phyloP scores from a whole-genome alignment of 1,140 invertebrate genomes.

The Drosophila nigromelanica region DNA sequence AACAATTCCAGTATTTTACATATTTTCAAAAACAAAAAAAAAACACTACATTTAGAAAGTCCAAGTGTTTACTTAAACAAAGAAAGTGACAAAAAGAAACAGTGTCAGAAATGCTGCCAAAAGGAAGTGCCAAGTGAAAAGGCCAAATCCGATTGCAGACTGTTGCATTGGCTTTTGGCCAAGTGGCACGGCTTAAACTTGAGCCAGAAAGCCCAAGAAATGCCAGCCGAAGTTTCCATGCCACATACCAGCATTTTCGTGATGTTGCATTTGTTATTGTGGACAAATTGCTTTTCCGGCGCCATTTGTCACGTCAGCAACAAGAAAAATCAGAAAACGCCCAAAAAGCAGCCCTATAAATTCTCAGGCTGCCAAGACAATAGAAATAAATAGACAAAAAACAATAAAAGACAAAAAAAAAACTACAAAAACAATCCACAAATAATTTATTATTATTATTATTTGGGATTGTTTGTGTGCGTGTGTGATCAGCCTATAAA shows the following conservation, averaged over 20 bases:
- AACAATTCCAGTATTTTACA: too few species aligned
- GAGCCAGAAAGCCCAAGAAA: conserved; percentile 28
- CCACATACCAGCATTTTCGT: conserved; percentile 27
- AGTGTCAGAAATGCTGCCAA: not conserved
- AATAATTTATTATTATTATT: conserved; percentile 63
- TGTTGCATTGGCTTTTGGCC: conserved; percentile 14
- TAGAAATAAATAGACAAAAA: not conserved
- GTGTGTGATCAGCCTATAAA: conserved; percentile 56
- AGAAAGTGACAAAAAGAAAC: conserved; percentile 10
- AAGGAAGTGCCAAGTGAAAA: conserved; percentile 12
- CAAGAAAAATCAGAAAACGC: not conserved
- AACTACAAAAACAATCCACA: conserved; percentile 32
- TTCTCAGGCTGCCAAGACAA: conserved; percentile 27
- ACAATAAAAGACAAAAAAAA: conserved; percentile 19
- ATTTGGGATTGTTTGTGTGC: conserved; percentile 7
- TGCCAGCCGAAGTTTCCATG: conserved; percentile 4
- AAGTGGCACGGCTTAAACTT: conserved; percentile 22
- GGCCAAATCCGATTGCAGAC: conserved; percentile 3
- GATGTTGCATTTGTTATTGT: conserved; percentile 31
- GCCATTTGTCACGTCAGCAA: conserved; percentile 29
- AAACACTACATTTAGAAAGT: not conserved
- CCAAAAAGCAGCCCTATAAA: conserved; percentile 20
- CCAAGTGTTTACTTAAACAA: not conserved
- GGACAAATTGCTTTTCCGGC: conserved; percentile 44
- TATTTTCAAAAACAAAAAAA: not conserved